Base-by-base conservation (phyloP, 92 coral and sea anemone species). In the Parazoanthus darwini region DNA sequence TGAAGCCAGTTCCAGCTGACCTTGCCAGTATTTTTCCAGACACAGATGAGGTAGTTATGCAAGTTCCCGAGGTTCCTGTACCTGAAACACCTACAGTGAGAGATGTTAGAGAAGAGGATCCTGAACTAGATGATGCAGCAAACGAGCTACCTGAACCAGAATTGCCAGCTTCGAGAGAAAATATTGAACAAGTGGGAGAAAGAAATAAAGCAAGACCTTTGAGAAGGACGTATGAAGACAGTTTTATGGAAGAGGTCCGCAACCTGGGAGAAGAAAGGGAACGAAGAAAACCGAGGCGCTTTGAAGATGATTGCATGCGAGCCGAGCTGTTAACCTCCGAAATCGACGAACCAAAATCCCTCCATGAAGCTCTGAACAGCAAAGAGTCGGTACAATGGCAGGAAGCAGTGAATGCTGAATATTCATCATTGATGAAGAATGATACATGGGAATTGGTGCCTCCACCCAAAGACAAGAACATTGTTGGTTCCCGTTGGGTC, bases 401-500 rank as follows among this genome's bases (percentile, higher is more conserved):
- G 71, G 91, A 89, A 82, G 91, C 91, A 22, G 36, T 84, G 79
- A 74, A 89, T 82, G 42, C 42, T 4, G 42, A 39, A 39, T 39
- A 39, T 39, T 39, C 42, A 39, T 39, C 42, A 39, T 39, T 82
- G 70, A 11, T 82, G 38, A 82, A 82, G 58, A 82, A 82, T 89
- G 88, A 89, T 59, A 83, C 88, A 74, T 81, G 91, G 91, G 88
- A 89, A 35, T 78, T 39, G 4, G 89, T 89, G 36, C 91, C 89
- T 76, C 89, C 88, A 82, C 91, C 91, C 68, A 81, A 82, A 83
- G 91, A 72, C 46, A 77, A 82, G 84, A 89, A 83, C 63, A 58
- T 75, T 67, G 91, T 89, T 82, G 91, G 91, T 73, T 89, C 88
- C 70, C 82, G 79, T 70, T 89, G 89, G 93, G 81, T 91, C 37